Evolutionary conservation across 2,113 vertebrate species (phyloP).

Genomic region (Anoura caudifer): DNA sequence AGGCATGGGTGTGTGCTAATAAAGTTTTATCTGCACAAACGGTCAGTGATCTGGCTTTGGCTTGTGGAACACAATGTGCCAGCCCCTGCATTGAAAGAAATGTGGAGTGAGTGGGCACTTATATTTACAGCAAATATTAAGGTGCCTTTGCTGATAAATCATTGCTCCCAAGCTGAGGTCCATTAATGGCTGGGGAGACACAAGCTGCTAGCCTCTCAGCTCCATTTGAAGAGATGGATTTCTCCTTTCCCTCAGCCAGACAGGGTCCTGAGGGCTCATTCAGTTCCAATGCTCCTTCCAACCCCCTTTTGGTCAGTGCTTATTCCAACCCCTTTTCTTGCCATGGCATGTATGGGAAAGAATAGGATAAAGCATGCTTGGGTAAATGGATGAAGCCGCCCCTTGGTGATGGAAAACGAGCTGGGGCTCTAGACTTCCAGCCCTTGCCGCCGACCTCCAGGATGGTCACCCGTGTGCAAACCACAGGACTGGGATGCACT

Average conservation of each 20-base stretch:
- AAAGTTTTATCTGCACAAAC: neutral
- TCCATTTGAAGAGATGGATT: no score
- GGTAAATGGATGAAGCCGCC: neutral
- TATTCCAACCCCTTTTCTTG: neutral
- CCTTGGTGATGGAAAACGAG: no score
- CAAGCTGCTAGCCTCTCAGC: no score
- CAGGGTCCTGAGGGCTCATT: neutral
- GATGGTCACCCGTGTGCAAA: neutral
- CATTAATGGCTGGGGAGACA: neutral
- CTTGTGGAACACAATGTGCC: neutral
- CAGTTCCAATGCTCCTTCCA: accelerated
- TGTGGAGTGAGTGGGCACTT: neutral
- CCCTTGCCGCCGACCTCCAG: no score
- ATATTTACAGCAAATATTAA: neutral
- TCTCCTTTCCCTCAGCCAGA: no score
- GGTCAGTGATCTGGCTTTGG: neutral
- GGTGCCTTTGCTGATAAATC: neutral
- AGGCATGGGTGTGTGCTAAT: neutral
- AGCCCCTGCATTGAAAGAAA: neutral
- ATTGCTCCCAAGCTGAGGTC: neutral
- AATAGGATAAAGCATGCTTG: neutral
- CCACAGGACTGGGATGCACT: neutral
- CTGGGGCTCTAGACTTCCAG: no score
- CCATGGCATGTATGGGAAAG: neutral
- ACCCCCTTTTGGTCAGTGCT: no score